Percentiles rank a stretch among this genome's conserved stretches.
Evolutionary conservation across 2,797 vertebrate species (phyloP).

Genomic region (Ispidina lecontei): DNA sequence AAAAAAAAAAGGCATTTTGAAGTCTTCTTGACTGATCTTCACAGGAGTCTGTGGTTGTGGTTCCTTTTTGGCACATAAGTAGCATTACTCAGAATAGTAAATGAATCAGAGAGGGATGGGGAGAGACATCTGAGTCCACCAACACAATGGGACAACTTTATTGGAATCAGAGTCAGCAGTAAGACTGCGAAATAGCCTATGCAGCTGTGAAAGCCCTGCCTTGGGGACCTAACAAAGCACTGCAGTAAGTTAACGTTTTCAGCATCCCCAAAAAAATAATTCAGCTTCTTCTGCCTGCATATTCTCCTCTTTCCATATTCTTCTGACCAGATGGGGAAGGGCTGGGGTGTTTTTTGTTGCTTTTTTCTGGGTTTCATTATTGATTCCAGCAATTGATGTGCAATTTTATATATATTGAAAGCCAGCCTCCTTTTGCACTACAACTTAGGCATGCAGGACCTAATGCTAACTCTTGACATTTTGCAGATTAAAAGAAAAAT

Average conservation of each 20-base stretch:
- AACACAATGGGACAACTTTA: not conserved
- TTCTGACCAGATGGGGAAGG: not conserved
- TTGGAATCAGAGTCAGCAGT: not conserved
- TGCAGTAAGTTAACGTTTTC: not conserved
- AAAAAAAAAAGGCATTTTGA: not conserved
- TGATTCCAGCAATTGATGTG: not conserved
- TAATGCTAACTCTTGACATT: not conserved
- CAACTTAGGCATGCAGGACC: not conserved
- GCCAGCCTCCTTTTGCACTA: not conserved
- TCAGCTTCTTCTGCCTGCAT: not conserved
- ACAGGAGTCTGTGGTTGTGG: not conserved
- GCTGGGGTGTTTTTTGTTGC: not conserved
- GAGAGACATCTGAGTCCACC: not conserved
- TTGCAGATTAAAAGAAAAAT: constrained; percentile 19
- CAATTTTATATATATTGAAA: not conserved
- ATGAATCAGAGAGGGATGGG: not conserved
- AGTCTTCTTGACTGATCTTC: not conserved
- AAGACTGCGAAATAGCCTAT: not conserved
- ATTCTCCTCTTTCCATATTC: not conserved
- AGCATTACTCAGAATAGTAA: not conserved
- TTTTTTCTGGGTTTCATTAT: not conserved
- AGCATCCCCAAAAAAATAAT: not conserved
- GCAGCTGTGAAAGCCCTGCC: constrained; percentile 1
- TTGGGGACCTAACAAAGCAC: not conserved
- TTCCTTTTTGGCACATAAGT: not conserved